phyloP scores from a whole-genome alignment of 2,113 vertebrate species.

The Sylvilagus bachmani region DNA sequence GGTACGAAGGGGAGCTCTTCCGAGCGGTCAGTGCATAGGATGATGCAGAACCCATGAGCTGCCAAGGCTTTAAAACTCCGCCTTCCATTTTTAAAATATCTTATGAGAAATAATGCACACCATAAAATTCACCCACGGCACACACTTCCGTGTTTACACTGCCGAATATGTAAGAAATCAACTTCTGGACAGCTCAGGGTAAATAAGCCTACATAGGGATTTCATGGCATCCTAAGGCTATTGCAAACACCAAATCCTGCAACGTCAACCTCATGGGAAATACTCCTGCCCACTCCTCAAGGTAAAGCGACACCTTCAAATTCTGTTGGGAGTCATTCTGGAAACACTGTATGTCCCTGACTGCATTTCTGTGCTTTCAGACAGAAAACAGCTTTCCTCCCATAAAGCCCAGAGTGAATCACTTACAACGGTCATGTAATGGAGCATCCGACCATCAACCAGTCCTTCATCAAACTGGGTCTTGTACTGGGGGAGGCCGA shows the following conservation, averaged over 20 bases:
- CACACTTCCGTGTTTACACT: neutral
- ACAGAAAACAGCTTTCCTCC: neutral
- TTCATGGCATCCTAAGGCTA: neutral
- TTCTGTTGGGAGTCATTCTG: neutral
- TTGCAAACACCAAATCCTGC: neutral
- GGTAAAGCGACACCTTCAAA: neutral
- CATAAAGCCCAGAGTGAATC: neutral
- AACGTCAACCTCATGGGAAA: neutral
- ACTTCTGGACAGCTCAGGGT: neutral
- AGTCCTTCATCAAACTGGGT: conserved; percentile 98
- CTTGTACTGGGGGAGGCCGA: conserved; percentile 98
- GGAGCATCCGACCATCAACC: conserved; percentile 97
- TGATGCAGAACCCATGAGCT: neutral
- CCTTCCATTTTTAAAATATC: neutral
- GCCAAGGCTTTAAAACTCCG: neutral
- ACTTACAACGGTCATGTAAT: conserved; percentile 98
- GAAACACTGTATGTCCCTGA: neutral
- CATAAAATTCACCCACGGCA: neutral
- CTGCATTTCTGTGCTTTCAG: neutral
- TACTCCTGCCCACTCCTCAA: neutral
- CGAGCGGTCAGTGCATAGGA: neutral
- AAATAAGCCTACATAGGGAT: neutral
- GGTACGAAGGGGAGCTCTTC: neutral
- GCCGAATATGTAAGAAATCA: neutral
- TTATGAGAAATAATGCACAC: neutral